Base-by-base conservation (phyloP, 1,140 invertebrate genomes). In the Drosophila lacertosa region DNA sequence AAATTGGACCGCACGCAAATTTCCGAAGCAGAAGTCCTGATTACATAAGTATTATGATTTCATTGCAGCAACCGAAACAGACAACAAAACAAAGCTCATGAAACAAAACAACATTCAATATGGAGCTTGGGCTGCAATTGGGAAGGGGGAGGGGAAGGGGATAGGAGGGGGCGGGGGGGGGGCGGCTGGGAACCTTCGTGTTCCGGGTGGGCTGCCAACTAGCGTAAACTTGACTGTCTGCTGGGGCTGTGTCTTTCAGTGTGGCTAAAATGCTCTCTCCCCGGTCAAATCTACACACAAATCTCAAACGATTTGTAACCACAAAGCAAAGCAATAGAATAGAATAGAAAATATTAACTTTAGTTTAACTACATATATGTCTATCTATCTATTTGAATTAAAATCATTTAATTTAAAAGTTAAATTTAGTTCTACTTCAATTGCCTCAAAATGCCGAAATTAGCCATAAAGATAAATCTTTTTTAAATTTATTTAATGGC, bases 1-100 rank as follows among this genome's bases (percentile, higher is more conserved):
- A 32, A 32, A 7, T 0, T 15, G 11, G 33, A 18, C 13, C 3
- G 39, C 5, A 2, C 6, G 33, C n/a, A n/a, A n/a, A n/a, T n/a
- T 9, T 15, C 0, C 10, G 10, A n/a, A 32, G 37, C 11, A n/a
- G n/a, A 22, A 72, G 45, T 54, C 22, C 55, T 73, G 69, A 73
- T 73, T 68, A 68, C 55, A 67, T 60, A 67, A 39, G 67, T 72
- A 72, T 72, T 72, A 72, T 62, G 69, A 72, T 72, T 68, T 68
- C 55, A 67, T 72, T 66, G 18, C 45, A 40, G 50, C 37, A 51
- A 32, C 33, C 3, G 40, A 53, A 57, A 66, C 45, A 51, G 26
- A 42, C 47, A 63, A 44, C 35, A 26, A 26, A 22, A 48, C 26
- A 44, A 37, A 44, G 29, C 9, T 18, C 20, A 33, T 22, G 32